Evolutionary conservation across 2,888 invertebrate genomes (phyloP).

Genomic region (Antitype chi): DNA sequence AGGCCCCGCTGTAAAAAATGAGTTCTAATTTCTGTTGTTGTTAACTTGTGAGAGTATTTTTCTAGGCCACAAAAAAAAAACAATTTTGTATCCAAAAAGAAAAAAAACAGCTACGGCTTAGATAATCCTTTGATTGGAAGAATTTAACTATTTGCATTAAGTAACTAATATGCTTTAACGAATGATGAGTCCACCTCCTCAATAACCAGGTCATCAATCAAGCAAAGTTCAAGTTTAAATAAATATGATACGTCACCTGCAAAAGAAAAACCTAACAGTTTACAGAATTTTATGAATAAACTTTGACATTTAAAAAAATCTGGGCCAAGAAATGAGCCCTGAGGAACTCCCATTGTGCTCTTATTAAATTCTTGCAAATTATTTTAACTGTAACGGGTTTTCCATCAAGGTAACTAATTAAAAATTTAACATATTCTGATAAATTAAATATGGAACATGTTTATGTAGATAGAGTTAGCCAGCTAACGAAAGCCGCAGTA

Average conservation of each 20-base stretch:
- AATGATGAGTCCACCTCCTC: neutral
- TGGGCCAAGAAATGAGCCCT: neutral
- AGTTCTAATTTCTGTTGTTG: constrained; percentile 5
- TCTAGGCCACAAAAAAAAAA: no score
- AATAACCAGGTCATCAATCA: neutral
- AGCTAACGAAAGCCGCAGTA: neutral
- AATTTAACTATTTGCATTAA: neutral
- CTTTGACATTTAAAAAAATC: neutral
- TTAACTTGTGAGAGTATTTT: neutral
- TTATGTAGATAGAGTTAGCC: neutral
- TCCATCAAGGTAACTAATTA: neutral
- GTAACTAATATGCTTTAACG: neutral
- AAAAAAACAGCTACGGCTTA: neutral
- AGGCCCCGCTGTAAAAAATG: constrained; percentile 51
- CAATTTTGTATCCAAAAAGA: neutral
- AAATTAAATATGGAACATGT: neutral
- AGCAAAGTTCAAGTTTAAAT: neutral
- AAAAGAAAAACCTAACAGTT: neutral
- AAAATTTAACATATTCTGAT: no score
- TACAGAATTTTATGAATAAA: neutral
- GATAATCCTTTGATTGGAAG: neutral
- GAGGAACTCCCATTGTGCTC: neutral
- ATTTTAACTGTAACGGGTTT: neutral
- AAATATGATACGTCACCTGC: neutral
- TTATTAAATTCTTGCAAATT: neutral